Evolutionary conservation across 2,888 invertebrate species (phyloP), one percentile per base, ranked within the genome.

Genomic region (Xylocampa areola): DNA sequence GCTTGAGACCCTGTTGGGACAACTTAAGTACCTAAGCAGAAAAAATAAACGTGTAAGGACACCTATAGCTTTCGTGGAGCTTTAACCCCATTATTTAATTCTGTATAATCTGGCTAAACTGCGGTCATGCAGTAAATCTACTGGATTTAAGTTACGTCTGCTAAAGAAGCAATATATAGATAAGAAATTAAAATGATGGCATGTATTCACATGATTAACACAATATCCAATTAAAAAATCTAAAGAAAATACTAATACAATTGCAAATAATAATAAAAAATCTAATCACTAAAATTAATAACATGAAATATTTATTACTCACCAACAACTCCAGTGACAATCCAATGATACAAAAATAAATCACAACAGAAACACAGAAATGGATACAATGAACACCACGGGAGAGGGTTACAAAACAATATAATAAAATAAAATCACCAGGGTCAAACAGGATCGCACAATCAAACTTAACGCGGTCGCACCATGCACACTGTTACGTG

Each of bases 371-470:
- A 88, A 87, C 91, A 90, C 89, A 88, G 84, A 82, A 83, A 80
- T 73, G 77, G 78, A 81, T 83, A 81, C 72, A 83, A 79, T 76
- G 77, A 86, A 83, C 88, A 89, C 87, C 85, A 90, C 86, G 80
- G 80, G 79, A 74, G 77, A 77, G 82, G 85, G 79, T 84, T 81
- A 81, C 75, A 84, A 89, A 89, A 90, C 85, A 87, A 86, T 88
- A 87, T 87, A 85, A 86, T 82, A 84, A 87, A 91, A 90, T 83
- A 84, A 89, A 89, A 87, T 86, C 92, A 92, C 92, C 82, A 89
- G 87, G 87, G 87, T 85, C 87, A 86, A 91, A 88, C 82, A 85
- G 85, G 84, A 86, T 82, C 82, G 72, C 91, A 91, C 89, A 86
- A 87, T 82, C 82, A 79, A 85, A 90, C 86, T 83, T 83, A 84